A percentile compares a stretch with the other conserved stretches of the same genome.
Conservation (phyloP, 2,888 invertebrate genomes). For the Sphaerophoria taeniata region DNA sequence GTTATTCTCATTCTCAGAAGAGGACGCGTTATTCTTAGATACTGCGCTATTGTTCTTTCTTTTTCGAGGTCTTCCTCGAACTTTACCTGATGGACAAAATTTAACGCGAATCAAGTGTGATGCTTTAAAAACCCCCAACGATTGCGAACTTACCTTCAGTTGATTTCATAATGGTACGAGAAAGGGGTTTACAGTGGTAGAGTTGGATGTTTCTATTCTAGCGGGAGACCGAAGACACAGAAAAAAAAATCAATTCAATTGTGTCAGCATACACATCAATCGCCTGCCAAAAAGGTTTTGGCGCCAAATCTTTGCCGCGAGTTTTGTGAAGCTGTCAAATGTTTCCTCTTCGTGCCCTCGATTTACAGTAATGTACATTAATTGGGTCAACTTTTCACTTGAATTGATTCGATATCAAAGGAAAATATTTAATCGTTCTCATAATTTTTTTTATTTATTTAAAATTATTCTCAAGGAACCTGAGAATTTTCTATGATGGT, state of each 20-base stretch:
- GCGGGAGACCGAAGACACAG: conserved; percentile 1
- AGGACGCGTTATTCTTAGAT: background rate
- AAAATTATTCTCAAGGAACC: conserved; percentile 7
- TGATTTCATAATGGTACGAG: conserved; percentile 51
- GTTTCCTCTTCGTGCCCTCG: background rate
- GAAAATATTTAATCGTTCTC: background rate
- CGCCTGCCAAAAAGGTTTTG: conserved; percentile 65
- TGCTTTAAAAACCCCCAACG: conserved; percentile 14
- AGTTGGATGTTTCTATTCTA: background rate
- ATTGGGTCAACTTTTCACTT: background rate
- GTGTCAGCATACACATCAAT: conserved; percentile 60
- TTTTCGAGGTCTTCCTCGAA: conserved; percentile 44
- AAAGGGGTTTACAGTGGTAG: conserved; percentile 14
- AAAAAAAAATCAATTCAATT: conserved; percentile 56
- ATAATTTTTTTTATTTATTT: background rate
- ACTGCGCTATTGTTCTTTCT: conserved; percentile 32
- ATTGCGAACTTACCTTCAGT: conserved; percentile 51
- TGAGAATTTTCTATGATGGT: background rate
- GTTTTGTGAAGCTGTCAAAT: conserved; percentile 54
- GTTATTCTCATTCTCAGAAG: conserved; percentile 58
- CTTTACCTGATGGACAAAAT: conserved; percentile 36
- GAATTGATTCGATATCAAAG: background rate
- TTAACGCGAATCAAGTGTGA: conserved; percentile 33
- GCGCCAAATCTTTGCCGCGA: conserved; percentile 54
- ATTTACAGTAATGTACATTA: conserved; percentile 14